These are phyloP conservation scores for Pangasius macronema DNA, from an alignment of 2,797 vertebrate genomes.

Conservation along the genomic window DNA sequence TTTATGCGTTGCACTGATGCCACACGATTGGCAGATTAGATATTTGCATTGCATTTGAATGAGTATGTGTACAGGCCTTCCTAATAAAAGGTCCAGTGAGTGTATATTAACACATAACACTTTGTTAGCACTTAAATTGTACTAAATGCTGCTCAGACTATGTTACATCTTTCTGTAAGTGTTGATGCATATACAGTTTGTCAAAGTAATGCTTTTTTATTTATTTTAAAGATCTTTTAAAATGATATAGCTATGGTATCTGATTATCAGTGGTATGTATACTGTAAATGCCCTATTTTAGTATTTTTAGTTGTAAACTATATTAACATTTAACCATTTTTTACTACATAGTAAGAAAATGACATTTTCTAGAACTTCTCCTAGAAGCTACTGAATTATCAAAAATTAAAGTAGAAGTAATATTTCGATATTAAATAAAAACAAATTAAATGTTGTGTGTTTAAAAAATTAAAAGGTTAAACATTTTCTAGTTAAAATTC, in stretches of 20 bases:
- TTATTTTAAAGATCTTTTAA: no score
- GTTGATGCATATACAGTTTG: background rate
- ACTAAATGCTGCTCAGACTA: background rate
- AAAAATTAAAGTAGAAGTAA: background rate
- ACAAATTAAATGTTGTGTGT: background rate
- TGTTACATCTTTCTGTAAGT: background rate
- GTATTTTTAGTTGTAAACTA: background rate
- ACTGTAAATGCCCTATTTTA: background rate
- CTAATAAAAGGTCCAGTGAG: background rate
- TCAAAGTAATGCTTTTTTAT: no score
- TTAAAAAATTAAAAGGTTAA: background rate
- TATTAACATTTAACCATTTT: background rate
- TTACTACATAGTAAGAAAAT: background rate
- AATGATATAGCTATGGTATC: no score
- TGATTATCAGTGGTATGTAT: background rate
- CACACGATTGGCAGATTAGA: background rate
- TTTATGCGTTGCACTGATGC: background rate
- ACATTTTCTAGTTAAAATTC: background rate
- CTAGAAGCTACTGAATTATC: background rate
- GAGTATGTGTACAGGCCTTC: background rate
- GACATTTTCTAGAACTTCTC: background rate
- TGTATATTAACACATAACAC: background rate
- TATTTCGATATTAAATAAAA: background rate
- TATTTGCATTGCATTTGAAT: background rate
- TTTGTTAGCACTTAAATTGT: background rate